Evolutionary conservation across 2,888 invertebrate species (phyloP), one percentile per base, ranked within the genome.

Genomic region (Eueremaeus valkanovi): DNA sequence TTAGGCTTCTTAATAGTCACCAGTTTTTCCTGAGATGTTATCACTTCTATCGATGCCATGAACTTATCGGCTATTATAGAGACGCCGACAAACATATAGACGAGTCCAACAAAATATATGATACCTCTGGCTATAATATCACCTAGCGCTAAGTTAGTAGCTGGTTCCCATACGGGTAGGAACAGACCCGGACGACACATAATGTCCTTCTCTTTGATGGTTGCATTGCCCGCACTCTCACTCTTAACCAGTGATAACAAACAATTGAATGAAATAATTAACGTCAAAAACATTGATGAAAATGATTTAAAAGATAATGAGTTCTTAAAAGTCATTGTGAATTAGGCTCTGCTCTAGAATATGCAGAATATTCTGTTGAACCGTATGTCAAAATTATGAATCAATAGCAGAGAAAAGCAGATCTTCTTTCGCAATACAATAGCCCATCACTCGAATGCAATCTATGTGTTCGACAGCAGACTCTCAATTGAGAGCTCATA

Each of bases 11-110:
- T 92, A 77, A 99, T 90, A 81, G 90, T 89, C 81, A 99, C 79
- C 84, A 95, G 94, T 81, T 93, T 92, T 84, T 99, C 98, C 83
- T 95, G 91, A 0, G 97, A 96, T 73, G 98, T 99, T 84, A 99
- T 99, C 80, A 95, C 96, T 87, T 99, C 99, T 83, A 99, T 99
- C 81, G 97, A 92, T 58, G 95, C 95, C 99, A 99, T 99, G 86
- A 99, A 99, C 77, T 97, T 90, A 84, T 99, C 99, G 80, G 98
- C 96, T 79, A 98, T 92, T 84, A 99, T 97, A 80, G 98, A 97
- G 66, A 99, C 97, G 75, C 99, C 99, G 83, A 99, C 92, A 86
- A 99, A 99, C 83, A 98, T 89, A 84, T 97, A 99, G 81, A 92
- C 86, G 84, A 99, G 88, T 68, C 88, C 85, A 73, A 93, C 80